Evolutionary conservation across 37 sponge, comb jelly and placozoan species (phyloP), one percentile per base, ranked within the genome.

Genomic region (Beroe ovata): DNA sequence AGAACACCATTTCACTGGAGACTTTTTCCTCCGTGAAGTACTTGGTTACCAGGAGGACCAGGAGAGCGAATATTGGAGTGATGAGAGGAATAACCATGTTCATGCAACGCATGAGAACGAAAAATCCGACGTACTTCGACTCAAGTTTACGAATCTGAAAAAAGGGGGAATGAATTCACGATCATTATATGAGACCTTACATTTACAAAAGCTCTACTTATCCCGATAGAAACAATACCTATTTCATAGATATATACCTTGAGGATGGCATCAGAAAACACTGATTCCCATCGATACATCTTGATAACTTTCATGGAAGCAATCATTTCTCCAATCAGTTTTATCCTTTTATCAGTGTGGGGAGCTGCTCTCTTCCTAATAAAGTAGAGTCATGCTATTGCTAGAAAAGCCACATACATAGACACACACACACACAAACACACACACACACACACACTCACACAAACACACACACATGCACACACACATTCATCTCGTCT

Each of bases 221-320:
- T n/a, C n/a, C n/a, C n/a, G n/a, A n/a, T n/a, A n/a, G n/a, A n/a
- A n/a, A n/a, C n/a, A n/a, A n/a, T n/a, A n/a, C n/a, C n/a, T n/a
- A n/a, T n/a, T n/a, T n/a, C n/a, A n/a, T n/a, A n/a, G n/a, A 11
- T 23, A 63, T 20, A 19, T 71, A 71, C 84, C 47, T 2, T 0
- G n/a, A 42, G 21, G 20, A 77, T 42, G 4, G 21, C 20, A 26
- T 77, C 20, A 6, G 8, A 21, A 23, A 77, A 77, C 3, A 77
- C 54, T 21, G 42, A 39, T 23, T 77, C 84, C 84, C 84, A 77
- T n/a, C 33, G 39, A 29, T 77, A 77, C 84, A 77, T 77, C 28
- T 77, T 77, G 16, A 77, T 77, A 6, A 42, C 38, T 35, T 77
- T 77, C 84, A 77, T 77, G 4, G 84, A 77, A 42, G 84, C 84